Evolutionary conservation across 1,140 invertebrate species (phyloP).

Genomic region (Vanessa atalanta): DNA sequence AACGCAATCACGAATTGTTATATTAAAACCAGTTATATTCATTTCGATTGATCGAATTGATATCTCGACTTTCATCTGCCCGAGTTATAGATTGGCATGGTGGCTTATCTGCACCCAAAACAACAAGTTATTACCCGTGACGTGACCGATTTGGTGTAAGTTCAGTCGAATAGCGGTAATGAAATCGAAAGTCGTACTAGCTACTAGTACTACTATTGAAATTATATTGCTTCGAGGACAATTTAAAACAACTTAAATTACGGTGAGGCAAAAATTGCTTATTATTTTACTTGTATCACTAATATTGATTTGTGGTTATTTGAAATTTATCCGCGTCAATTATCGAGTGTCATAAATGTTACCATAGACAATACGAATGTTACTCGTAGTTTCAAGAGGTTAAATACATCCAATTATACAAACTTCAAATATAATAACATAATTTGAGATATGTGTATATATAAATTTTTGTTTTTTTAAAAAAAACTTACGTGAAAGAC

Average conservation of each 20-base stretch:
- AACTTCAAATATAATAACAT: too few relatives aligned
- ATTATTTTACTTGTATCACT: too few relatives aligned
- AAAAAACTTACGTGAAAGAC: conserved; percentile 89
- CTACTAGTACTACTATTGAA: conserved; percentile 6
- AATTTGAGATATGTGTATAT: too few relatives aligned
- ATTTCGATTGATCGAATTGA: not conserved
- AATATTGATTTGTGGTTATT: too few relatives aligned
- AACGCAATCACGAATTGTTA: conserved; percentile 28
- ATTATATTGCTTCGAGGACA: not conserved
- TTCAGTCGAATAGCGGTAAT: conserved; percentile 18
- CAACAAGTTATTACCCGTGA: conserved; percentile 44
- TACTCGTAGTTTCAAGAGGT: not conserved
- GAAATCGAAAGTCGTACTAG: conserved; percentile 40
- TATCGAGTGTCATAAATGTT: too few relatives aligned
- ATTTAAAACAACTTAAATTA: not conserved
- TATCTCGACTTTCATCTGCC: conserved; percentile 54
- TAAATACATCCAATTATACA: not conserved
- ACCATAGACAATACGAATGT: too few relatives aligned
- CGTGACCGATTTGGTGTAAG: conserved; percentile 34
- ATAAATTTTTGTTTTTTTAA: not conserved
- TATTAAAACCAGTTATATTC: conserved; percentile 9
- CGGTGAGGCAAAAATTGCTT: too few relatives aligned
- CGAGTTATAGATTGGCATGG: conserved; percentile 61
- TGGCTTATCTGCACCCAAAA: conserved; percentile 49
- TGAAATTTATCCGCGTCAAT: too few relatives aligned